Conservation (phyloP, 2,113 vertebrate species). For the Pelusios castaneus region DNA sequence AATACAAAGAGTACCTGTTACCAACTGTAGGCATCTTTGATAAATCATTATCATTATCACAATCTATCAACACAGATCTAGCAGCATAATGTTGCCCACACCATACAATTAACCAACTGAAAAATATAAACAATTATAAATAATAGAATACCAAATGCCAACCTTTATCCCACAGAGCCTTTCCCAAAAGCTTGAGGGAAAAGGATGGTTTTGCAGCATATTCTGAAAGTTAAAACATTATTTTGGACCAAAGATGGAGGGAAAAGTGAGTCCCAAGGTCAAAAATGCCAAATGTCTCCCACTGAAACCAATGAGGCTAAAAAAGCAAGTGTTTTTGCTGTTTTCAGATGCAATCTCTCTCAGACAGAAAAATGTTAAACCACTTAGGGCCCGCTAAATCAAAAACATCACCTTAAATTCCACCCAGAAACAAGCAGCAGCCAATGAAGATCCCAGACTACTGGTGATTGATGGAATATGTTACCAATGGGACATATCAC, state of each 20-base stretch:
- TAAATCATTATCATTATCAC: neutral
- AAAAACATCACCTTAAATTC: neutral
- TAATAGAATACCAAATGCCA: neutral
- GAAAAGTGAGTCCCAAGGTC: neutral
- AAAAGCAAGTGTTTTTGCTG: neutral
- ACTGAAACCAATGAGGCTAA: neutral
- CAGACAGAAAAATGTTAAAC: neutral
- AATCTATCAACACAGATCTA: neutral
- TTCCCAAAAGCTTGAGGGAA: neutral
- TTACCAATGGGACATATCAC: neutral
- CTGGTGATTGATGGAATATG: fast-evolving
- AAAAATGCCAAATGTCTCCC: neutral
- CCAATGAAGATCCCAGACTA: neutral
- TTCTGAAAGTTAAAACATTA: neutral
- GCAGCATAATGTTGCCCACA: neutral
- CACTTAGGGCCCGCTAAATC: fast-evolving
- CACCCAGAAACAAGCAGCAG: neutral
- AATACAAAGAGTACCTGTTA: neutral
- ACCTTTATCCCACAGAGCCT: neutral
- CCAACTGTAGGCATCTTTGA: fast-evolving
- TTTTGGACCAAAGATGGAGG: neutral
- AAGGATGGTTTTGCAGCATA: fast-evolving
- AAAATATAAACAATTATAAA: neutral
- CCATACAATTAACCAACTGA: neutral
- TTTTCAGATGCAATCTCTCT: neutral